Evolutionary conservation across 2,888 invertebrate species (phyloP).

Genomic region (Athripsodes cinereus): DNA sequence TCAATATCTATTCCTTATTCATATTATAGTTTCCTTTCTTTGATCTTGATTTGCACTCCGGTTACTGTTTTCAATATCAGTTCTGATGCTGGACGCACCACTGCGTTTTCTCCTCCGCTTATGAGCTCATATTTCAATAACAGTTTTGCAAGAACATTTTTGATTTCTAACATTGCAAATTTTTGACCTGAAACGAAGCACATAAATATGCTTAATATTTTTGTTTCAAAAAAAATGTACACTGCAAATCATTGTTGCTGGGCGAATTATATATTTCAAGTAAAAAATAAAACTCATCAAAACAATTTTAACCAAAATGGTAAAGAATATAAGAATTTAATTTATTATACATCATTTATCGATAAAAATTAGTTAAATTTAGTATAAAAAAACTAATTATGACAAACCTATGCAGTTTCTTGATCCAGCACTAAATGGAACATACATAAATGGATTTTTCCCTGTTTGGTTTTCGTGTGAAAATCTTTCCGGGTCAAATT

Average conservation of each 20-base stretch:
- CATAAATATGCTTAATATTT: no score
- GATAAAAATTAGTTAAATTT: no score
- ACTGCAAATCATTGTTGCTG: no score
- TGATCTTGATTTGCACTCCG: constrained; percentile 49
- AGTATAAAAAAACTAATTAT: no score
- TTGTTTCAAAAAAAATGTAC: no score
- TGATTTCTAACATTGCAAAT: constrained; percentile 36
- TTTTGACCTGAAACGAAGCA: constrained; percentile 35
- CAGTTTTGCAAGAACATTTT: constrained; percentile 32
- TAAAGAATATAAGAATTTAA: no score
- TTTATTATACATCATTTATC: background rate
- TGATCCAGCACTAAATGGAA: constrained; percentile 23
- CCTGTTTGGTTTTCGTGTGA: constrained; percentile 14
- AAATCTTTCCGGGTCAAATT: constrained; percentile 27
- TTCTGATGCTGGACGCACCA: background rate
- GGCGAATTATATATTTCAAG: no score
- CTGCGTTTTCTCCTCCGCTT: constrained; percentile 5
- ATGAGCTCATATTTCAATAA: constrained; percentile 31
- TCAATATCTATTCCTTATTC: no score
- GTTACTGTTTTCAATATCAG: constrained; percentile 33
- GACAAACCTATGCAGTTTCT: constrained; percentile 25
- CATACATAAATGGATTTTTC: constrained; percentile 19
- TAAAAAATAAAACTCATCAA: no score
- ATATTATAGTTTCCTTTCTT: constrained; percentile 28
- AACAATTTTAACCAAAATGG: no score